A percentile compares a stretch with the other conserved stretches of the same genome.
Conservation (phyloP, 2,113 vertebrate genomes). For the Epinephelus cyanopodus region DNA sequence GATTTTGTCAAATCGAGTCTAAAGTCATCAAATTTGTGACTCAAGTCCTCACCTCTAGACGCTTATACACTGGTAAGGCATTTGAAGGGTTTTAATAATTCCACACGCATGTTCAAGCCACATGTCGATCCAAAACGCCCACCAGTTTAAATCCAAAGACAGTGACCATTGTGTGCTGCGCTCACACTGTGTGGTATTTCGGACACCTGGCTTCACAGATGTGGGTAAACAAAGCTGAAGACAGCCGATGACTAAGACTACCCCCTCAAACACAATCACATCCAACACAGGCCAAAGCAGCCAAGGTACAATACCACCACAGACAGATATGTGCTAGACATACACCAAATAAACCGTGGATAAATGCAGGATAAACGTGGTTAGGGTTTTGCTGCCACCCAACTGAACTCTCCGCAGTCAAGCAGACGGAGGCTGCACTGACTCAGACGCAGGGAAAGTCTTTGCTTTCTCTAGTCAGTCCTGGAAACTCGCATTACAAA, state of each 20-base stretch:
- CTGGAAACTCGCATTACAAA: constrained; percentile 38
- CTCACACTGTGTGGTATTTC: constrained; percentile 35
- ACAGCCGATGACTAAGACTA: constrained; percentile 40
- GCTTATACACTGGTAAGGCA: constrained; percentile 17
- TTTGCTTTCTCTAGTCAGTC: constrained; percentile 62
- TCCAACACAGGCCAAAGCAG: constrained; percentile 18
- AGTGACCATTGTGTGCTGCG: neutral
- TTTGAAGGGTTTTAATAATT: constrained; percentile 28
- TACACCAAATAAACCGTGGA: constrained; percentile 60
- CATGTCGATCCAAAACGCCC: constrained; percentile 7
- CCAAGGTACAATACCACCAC: constrained; percentile 5
- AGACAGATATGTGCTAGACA: constrained; percentile 54
- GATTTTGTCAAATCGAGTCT: no score
- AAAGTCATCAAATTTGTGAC: no score
- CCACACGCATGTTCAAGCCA: constrained; percentile 42
- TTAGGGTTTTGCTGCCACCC: constrained; percentile 65
- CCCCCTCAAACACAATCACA: constrained; percentile 46
- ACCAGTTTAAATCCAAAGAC: neutral
- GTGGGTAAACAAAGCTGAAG: constrained; percentile 48
- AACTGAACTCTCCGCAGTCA: constrained; percentile 40
- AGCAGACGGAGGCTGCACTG: constrained; percentile 39
- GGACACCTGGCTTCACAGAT: constrained; percentile 57
- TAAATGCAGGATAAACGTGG: constrained; percentile 69
- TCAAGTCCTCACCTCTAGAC: neutral
- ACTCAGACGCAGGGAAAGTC: constrained; percentile 52